Percentiles rank a stretch among this genome's conserved stretches.
These are phyloP conservation scores for Vicugna pacos DNA, from an alignment of 2,113 vertebrate species.

Conservation along the genomic window DNA sequence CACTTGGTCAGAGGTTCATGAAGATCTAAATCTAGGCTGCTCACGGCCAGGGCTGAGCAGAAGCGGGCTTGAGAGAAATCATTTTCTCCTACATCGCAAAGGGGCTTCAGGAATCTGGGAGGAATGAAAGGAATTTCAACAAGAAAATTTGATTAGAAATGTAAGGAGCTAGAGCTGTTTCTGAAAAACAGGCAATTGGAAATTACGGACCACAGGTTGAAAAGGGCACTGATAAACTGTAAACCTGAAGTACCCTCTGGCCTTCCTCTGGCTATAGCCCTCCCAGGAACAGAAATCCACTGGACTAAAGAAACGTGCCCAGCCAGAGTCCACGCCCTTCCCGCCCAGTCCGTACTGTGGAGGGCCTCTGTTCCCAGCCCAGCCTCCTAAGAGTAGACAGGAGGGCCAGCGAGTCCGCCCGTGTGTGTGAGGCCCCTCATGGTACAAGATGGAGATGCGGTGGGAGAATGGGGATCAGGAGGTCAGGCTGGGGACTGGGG, in stretches of 20 bases:
- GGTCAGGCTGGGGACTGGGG: neutral
- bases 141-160: conserved; percentile 26
- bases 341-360: neutral
- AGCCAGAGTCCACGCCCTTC: neutral
- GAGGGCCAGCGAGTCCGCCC: neutral
- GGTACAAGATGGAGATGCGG: neutral
- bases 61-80: conserved; percentile 30
- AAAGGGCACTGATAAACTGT: conserved; percentile 26
- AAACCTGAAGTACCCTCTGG: neutral
- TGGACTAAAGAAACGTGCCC: neutral
- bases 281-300: neutral
- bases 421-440: neutral
- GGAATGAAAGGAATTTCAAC: conserved; percentile 36
- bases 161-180: neutral
- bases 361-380: neutral
- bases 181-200: conserved; percentile 36
- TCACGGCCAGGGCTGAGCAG: neutral
- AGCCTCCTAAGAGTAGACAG: neutral
- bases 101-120: neutral
- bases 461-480: neutral
- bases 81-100: neutral
- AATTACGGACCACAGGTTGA: neutral
- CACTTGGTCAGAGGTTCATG: neutral
- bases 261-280: neutral
- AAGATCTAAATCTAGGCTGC: neutral